A percentile compares a stretch with the other conserved stretches of the same genome.
Evolutionary conservation across 2,113 vertebrate species (phyloP).

Genomic region (Sardina pilchardus): DNA sequence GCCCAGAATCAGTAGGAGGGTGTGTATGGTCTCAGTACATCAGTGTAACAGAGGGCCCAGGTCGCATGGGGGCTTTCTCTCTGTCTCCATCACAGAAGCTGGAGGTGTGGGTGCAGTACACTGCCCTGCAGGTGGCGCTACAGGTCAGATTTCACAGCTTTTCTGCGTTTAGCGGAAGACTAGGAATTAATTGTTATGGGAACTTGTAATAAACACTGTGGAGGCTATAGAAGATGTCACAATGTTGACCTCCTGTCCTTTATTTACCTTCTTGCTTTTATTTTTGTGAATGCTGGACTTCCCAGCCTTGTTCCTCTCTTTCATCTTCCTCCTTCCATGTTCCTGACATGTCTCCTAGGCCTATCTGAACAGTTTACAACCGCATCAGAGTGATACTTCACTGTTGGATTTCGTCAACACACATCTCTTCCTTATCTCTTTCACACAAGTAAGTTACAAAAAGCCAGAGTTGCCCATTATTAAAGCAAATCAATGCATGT

Average conservation of each 20-base stretch:
- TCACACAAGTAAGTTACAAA: constrained; percentile 63
- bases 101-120: constrained; percentile 74
- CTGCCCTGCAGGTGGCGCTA: constrained; percentile 70
- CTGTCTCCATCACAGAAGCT: constrained; percentile 62
- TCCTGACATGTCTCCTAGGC: constrained; percentile 55
- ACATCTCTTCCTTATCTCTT: constrained; percentile 68
- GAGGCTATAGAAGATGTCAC: too few species aligned
- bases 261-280: too few species aligned
- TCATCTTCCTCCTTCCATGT: not conserved
- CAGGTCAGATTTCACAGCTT: constrained; percentile 56
- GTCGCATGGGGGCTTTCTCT: constrained; percentile 19
- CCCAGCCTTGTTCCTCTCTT: not conserved
- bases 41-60: constrained; percentile 47
- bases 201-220: not conserved
- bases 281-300: too few species aligned
- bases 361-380: constrained; percentile 63
- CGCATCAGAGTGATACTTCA: constrained; percentile 57
- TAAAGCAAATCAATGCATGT: too few species aligned
- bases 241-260: too few species aligned
- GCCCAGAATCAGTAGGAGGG: constrained; percentile 52
- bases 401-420: constrained; percentile 63
- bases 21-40: constrained; percentile 70
- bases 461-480: too few species aligned
- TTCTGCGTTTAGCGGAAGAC: not conserved
- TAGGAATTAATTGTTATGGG: not conserved